Conservation (phyloP, 1,140 invertebrate species). For the Carcinoscorpius rotundicauda region DNA sequence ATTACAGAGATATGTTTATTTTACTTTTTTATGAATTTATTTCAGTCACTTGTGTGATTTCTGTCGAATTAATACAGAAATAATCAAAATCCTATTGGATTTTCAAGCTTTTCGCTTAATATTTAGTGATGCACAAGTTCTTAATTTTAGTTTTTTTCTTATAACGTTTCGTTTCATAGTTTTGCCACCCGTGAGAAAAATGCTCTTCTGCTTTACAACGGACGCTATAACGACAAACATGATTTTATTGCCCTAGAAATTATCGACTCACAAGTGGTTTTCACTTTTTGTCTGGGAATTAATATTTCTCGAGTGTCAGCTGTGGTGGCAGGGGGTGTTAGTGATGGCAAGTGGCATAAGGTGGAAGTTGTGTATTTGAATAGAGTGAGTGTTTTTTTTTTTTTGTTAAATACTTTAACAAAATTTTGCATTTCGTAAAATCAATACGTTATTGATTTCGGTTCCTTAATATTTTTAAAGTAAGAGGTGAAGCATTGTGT, state of each 20-base stretch:
- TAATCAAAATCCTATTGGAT: too few species aligned
- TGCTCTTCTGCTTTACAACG: constrained; percentile 85
- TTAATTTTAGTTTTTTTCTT: not conserved
- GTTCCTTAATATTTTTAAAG: too few species aligned
- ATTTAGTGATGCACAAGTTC: too few species aligned
- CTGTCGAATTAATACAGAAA: too few species aligned
- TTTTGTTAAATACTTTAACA: not conserved
- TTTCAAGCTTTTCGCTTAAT: too few species aligned
- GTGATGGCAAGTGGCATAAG: constrained; percentile 88
- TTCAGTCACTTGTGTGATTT: too few species aligned
- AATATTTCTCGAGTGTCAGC: constrained; percentile 51
- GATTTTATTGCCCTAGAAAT: constrained; percentile 92
- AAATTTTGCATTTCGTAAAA: too few species aligned
- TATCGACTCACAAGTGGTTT: constrained; percentile 55
- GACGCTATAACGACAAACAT: constrained; percentile 85
- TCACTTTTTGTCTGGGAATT: constrained; percentile 81
- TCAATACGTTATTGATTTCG: too few species aligned
- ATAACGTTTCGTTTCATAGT: constrained; percentile 34
- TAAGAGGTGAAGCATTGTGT: too few species aligned
- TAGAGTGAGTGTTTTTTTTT: constrained; percentile 41
- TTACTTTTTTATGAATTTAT: too few species aligned
- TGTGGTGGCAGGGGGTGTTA: constrained; percentile 49
- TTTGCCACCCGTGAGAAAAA: constrained; percentile 76
- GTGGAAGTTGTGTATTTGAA: constrained; percentile 78
- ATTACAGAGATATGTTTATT: too few species aligned